phyloP scores from a whole-genome alignment of 2,888 invertebrate species.

The Xanthostigma xanthostigma region DNA sequence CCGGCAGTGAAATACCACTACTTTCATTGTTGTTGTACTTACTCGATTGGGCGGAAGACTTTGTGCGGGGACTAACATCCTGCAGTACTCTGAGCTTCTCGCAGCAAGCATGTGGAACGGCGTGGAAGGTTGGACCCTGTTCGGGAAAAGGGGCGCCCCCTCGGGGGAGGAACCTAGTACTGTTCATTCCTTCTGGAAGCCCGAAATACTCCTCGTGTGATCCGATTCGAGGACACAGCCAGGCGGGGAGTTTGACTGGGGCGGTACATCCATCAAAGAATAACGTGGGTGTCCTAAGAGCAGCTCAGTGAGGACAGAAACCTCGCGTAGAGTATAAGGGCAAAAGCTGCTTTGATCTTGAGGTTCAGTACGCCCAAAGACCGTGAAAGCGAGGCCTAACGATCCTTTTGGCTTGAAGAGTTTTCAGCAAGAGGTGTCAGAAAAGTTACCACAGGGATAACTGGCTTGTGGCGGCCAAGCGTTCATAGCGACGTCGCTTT shows the following conservation, averaged over 20 bases:
- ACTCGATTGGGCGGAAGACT: constrained; percentile 22
- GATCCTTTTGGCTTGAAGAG: no score
- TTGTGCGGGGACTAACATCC: constrained; percentile 4
- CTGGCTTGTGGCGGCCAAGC: no score
- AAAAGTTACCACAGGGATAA: no score
- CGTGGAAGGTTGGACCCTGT: no score
- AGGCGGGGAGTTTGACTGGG: constrained; percentile 51
- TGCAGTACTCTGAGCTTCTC: no score
- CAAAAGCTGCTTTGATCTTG: constrained; percentile 47
- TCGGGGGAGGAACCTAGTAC: no score
- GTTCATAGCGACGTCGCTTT: constrained; percentile 29
- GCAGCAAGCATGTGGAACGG: no score
- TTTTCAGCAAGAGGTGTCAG: no score
- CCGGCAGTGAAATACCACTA: constrained; percentile 24
- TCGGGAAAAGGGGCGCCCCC: no score
- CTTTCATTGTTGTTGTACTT: constrained; percentile 25
- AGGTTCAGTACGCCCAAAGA: constrained; percentile 46
- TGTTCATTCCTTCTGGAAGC: no score
- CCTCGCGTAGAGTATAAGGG: constrained; percentile 52
- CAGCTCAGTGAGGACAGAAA: constrained; percentile 47
- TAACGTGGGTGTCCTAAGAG: constrained; percentile 49
- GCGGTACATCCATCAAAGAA: constrained; percentile 52
- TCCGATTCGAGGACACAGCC: constrained; percentile 42
- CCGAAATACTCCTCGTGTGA: constrained; percentile 34
- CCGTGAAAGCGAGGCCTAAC: constrained; percentile 51